phyloP scores from a whole-genome alignment of 2,113 vertebrate species.

The Cottus gobio region DNA sequence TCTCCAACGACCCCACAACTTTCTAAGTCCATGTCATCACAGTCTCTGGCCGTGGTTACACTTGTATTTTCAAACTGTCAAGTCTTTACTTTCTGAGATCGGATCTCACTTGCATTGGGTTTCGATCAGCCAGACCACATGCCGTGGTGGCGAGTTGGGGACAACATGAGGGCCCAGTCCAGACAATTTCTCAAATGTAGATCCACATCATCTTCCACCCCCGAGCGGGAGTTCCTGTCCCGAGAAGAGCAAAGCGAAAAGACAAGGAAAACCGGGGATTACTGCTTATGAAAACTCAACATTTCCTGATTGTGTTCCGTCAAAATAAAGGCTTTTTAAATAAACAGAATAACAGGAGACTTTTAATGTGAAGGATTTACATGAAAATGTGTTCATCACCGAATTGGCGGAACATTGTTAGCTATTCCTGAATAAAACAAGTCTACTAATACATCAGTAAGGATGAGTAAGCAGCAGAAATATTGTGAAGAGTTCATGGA shows the following conservation, averaged over 20 bases:
- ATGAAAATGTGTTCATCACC: not conserved
- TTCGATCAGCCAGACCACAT: no score
- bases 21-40: constrained; percentile 9
- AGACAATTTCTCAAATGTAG: not conserved
- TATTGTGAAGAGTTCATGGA: not conserved
- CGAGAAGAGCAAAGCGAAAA: no score
- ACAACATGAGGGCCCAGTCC: no score
- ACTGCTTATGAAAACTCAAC: not conserved
- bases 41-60: not conserved
- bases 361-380: not conserved
- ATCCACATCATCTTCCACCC: not conserved
- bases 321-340: not conserved
- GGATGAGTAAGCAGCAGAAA: not conserved
- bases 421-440: not conserved
- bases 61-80: not conserved
- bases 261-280: no score
- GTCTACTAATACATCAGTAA: not conserved
- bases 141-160: no score
- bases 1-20: constrained; percentile 1
- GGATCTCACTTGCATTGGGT: not conserved
- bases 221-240: no score
- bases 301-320: not conserved
- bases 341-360: no score
- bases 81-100: not conserved
- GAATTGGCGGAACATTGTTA: not conserved